These are phyloP conservation scores for Ctenodactylus gundi DNA, from an alignment of 2,113 vertebrate species.

Conservation along the genomic window DNA sequence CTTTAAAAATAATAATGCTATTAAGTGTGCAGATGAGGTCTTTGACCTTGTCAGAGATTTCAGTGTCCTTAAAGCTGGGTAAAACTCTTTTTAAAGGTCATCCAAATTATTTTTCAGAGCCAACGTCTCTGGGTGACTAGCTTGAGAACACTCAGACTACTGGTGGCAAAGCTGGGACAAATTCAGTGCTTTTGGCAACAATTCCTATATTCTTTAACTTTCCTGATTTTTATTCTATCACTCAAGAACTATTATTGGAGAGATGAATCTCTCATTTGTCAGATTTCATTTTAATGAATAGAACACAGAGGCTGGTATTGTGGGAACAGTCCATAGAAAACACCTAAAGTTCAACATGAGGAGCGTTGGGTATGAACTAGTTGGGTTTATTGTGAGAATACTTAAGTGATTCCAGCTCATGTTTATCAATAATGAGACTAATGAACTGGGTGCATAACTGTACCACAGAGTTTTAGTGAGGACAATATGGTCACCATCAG, in stretches of 20 bases:
- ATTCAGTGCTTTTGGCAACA: neutral
- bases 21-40: neutral
- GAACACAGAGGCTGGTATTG: neutral
- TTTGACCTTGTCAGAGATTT: constrained; percentile 19
- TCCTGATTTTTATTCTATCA: neutral
- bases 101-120: neutral
- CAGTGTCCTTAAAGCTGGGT: neutral
- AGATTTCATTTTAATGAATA: neutral
- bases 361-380: neutral
- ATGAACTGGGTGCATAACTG: neutral
- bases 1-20: constrained; percentile 29
- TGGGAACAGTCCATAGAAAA: neutral
- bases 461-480: neutral
- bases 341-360: neutral
- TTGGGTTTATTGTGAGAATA: neutral
- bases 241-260: neutral
- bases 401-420: neutral
- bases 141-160: neutral
- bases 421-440: neutral
- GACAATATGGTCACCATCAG: neutral
- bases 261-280: neutral
- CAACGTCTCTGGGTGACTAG: neutral
- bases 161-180: neutral
- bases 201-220: neutral
- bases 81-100: neutral